Evolutionary conservation across 2,797 vertebrate species (phyloP).

Genomic region (Pseudochromis fuscus): DNA sequence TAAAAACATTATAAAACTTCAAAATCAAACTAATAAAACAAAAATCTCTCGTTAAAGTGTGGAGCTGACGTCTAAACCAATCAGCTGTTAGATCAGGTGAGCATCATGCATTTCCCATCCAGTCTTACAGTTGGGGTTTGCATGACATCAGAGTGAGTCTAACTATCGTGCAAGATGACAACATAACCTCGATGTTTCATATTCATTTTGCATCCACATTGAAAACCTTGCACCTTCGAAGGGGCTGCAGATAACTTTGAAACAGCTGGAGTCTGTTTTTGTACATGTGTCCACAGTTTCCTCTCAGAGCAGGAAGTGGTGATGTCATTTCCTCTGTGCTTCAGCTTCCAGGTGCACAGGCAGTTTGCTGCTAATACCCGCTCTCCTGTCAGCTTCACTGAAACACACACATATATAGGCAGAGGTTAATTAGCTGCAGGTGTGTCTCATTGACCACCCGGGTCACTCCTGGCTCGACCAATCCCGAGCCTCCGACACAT

Average conservation of each 20-base stretch:
- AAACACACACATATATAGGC: constrained; percentile 19
- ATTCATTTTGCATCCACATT: not conserved
- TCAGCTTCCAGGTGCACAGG: constrained; percentile 45
- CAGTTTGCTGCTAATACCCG: constrained; percentile 22
- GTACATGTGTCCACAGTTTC: constrained; percentile 11
- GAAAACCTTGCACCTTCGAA: not conserved
- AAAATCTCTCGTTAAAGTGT: too few relatives aligned
- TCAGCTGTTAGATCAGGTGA: too few relatives aligned
- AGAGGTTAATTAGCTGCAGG: constrained; percentile 62
- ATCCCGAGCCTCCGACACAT: constrained; percentile 8
- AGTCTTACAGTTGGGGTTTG: too few relatives aligned
- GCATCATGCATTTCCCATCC: too few relatives aligned
- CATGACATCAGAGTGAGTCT: too few relatives aligned
- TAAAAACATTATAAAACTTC: too few relatives aligned
- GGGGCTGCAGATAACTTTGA: too few relatives aligned
- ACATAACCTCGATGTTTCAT: too few relatives aligned
- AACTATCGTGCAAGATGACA: too few relatives aligned
- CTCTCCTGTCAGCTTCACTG: constrained; percentile 24
- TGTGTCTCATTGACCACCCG: constrained; percentile 48
- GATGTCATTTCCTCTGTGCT: constrained; percentile 14
- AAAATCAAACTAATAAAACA: too few relatives aligned
- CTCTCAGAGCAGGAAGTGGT: not conserved
- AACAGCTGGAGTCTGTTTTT: too few relatives aligned
- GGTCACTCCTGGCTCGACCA: constrained; percentile 27
- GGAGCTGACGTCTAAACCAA: too few relatives aligned